Evolutionary conservation across 2,113 vertebrate species (phyloP).

Genomic region (Pluvianellus socialis): DNA sequence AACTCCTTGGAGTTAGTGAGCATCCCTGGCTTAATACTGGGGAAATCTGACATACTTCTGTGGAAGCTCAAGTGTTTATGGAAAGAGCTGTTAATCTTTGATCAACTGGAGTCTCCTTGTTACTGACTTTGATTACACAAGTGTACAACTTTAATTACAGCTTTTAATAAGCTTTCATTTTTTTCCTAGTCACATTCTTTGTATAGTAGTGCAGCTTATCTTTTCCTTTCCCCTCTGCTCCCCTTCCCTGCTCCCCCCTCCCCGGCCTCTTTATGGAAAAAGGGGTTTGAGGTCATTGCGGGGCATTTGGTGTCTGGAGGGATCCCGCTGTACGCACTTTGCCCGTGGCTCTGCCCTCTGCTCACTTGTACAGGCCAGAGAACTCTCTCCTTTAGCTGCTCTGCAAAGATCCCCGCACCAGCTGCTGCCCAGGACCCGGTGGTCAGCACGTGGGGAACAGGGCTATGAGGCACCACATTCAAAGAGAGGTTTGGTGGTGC

Average conservation of each 20-base stretch:
- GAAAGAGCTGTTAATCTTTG: constrained; percentile 58
- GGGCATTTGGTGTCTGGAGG: background rate
- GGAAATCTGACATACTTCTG: background rate
- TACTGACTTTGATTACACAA: constrained; percentile 73
- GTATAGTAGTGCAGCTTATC: constrained; percentile 15
- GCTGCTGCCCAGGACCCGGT: background rate
- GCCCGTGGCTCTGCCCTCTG: background rate
- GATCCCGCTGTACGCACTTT: background rate
- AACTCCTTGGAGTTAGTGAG: background rate
- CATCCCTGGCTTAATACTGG: background rate
- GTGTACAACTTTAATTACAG: constrained; percentile 69
- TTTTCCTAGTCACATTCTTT: constrained; percentile 55
- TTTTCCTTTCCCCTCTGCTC: background rate
- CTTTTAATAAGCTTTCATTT: constrained; percentile 70
- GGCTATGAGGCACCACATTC: background rate
- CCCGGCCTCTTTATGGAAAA: background rate
- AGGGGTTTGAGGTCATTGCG: background rate
- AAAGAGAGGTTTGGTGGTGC: rapidly evolving
- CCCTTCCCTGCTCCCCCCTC: background rate
- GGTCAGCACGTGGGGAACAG: background rate
- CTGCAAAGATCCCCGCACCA: background rate
- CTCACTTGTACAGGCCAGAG: background rate
- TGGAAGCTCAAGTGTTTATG: constrained; percentile 25
- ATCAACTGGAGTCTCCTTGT: constrained; percentile 65
- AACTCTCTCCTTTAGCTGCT: background rate